Evolutionary conservation across 2,797 vertebrate genomes (phyloP).

Genomic region (Scleropages formosus): DNA sequence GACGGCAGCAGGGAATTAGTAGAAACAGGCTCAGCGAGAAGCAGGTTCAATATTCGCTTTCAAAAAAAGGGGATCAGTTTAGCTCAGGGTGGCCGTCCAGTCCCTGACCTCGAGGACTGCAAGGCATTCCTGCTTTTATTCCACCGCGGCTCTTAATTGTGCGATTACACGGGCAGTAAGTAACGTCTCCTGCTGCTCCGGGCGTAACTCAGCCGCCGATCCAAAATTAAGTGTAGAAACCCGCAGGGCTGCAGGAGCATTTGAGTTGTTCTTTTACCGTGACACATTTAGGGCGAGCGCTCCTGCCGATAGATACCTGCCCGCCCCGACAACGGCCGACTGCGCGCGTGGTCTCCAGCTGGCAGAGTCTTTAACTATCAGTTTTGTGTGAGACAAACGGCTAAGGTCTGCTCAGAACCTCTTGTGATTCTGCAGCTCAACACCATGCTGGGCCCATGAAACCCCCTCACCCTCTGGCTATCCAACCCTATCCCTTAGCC

Average conservation of each 20-base stretch:
- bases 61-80: background rate
- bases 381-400: too few species aligned
- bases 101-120: background rate
- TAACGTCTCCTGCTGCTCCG: background rate
- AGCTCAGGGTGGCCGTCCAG: background rate
- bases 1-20: too few species aligned
- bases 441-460: too few species aligned
- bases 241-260: background rate
- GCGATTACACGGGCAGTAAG: background rate
- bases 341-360: too few species aligned
- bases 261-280: background rate
- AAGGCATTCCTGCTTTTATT: background rate
- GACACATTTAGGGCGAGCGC: background rate
- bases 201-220: conserved; percentile 12
- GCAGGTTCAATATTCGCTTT: too few species aligned
- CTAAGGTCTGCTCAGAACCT: too few species aligned
- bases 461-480: too few species aligned
- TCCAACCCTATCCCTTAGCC: too few species aligned
- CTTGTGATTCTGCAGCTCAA: too few species aligned
- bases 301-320: background rate
- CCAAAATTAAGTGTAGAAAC: conserved; percentile 18
- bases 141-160: background rate
- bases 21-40: too few species aligned
- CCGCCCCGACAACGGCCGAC: background rate
- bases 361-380: too few species aligned